Percentiles rank a stretch among this genome's conserved stretches.
These are phyloP conservation scores for Neoarius graeffei DNA, from an alignment of 2,113 vertebrate genomes.

Conservation along the genomic window DNA sequence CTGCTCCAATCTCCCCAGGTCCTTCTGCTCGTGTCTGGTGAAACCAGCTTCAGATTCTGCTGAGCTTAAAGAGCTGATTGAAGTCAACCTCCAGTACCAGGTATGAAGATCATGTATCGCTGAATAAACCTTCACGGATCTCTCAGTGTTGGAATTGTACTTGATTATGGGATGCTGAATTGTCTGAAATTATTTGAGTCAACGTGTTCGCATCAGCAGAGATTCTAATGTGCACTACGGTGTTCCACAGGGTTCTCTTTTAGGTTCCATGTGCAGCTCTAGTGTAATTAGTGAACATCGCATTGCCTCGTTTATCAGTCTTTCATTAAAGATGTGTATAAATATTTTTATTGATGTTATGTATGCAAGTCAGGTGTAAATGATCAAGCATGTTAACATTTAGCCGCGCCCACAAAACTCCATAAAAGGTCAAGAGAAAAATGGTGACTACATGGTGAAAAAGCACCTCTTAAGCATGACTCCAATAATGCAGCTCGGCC, in stretches of 20 bases:
- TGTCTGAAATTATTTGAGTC: background rate
- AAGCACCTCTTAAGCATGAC: no score
- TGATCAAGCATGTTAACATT: background rate
- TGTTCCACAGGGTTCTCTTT: background rate
- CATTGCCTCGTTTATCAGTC: background rate
- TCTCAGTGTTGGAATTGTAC: background rate
- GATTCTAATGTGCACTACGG: background rate
- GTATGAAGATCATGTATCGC: constrained; percentile 52
- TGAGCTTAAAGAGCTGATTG: constrained; percentile 73
- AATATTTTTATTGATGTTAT: background rate
- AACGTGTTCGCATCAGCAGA: background rate
- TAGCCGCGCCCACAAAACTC: background rate
- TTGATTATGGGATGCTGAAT: background rate
- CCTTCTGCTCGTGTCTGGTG: constrained; percentile 78
- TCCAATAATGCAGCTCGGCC: no score
- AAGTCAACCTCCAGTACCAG: constrained; percentile 77
- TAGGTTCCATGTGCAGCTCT: background rate
- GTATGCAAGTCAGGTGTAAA: background rate
- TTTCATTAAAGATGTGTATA: background rate
- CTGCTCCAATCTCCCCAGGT: constrained; percentile 57
- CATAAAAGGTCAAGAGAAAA: background rate
- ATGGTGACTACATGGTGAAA: no score
- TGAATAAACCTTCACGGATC: background rate
- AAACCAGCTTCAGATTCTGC: constrained; percentile 66
- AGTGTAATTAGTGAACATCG: no score